Base-by-base conservation (phyloP, 37 sponge, comb jelly and placozoan species). In the Axinella damicornis region DNA sequence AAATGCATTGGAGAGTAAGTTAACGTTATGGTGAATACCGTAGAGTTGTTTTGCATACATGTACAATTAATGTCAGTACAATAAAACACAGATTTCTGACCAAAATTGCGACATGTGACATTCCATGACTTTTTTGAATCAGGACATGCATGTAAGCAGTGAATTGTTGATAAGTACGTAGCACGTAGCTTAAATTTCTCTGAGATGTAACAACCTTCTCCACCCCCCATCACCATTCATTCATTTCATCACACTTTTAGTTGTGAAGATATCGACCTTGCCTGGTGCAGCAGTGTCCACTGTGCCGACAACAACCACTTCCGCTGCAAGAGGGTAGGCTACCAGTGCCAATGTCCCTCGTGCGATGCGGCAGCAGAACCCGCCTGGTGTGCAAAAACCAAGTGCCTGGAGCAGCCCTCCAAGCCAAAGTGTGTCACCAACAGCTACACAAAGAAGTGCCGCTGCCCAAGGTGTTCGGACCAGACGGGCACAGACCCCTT, bases 1-100 rank as follows among this genome's bases (percentile, higher is more conserved):
- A 54, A 74, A n/a, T 74, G 75, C 18, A 27, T 74, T 27, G 75
- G 75, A 74, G 31, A 25, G 75, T 74, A 74, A 74, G 75, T 74
- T 46, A n/a, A n/a, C n/a, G 46, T 9, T 46, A 46, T 46, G 46
- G 46, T 46, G 9, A 46, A 4, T 9, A 46, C 9, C n/a, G 9
- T 46, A 46, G 46, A 46, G 46, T 46, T 46, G 46, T 9, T 46
- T 46, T 4, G 46, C 4, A 46, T 9, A 46, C 4, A 46, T 46
- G 46, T 46, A 46, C n/a, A n/a, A n/a, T n/a, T n/a, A n/a, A n/a
- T n/a, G n/a, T n/a, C n/a, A n/a, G n/a, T n/a, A n/a, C n/a, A n/a
- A n/a, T n/a, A n/a, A n/a, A n/a, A n/a, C n/a, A n/a, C n/a, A n/a
- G n/a, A n/a, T n/a, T n/a, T n/a, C n/a, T n/a, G n/a, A n/a, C n/a